These are phyloP conservation scores for Anguilla anguilla DNA, from an alignment of 2,797 vertebrate genomes.

Conservation along the genomic window DNA sequence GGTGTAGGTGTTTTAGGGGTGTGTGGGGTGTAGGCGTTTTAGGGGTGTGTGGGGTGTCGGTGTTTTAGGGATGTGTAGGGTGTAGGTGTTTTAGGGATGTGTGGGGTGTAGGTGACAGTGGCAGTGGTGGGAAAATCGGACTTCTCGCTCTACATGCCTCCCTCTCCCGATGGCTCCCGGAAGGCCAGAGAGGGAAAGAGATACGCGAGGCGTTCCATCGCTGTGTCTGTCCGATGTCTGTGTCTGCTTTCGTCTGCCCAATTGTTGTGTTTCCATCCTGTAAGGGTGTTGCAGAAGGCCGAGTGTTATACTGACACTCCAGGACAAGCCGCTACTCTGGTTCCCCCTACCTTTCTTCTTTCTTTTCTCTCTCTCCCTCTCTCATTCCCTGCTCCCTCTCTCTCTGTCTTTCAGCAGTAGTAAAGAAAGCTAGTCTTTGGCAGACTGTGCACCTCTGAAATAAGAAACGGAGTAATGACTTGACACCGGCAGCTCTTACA, in stretches of 20 bases:
- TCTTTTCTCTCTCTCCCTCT: conserved; percentile 48
- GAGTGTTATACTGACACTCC: conserved; percentile 61
- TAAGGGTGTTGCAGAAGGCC: conserved; percentile 74
- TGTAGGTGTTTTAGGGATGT: too few species aligned
- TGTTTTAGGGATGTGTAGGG: too few species aligned
- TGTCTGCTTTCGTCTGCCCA: not conserved
- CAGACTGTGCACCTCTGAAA: conserved; percentile 10
- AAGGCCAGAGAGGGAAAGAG: conserved; percentile 24
- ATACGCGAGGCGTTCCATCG: conserved; percentile 27
- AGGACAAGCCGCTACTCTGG: conserved; percentile 66
- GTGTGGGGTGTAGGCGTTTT: too few species aligned
- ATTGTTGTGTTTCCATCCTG: conserved; percentile 52
- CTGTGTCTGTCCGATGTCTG: conserved; percentile 60
- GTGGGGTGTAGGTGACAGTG: too few species aligned
- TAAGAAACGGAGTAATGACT: conserved; percentile 56
- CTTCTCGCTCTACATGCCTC: conserved; percentile 2
- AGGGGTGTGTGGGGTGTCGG: too few species aligned
- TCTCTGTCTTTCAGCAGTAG: not conserved
- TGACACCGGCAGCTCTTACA: conserved; percentile 61
- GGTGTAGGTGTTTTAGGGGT: too few species aligned
- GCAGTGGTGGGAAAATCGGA: conserved; percentile 54
- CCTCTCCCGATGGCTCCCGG: conserved; percentile 12
- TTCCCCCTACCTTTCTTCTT: conserved; percentile 47
- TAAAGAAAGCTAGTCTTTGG: not conserved
- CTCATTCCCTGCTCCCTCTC: conserved; percentile 37